Percentiles rank a stretch among this genome's conserved stretches.
Evolutionary conservation across 2,888 invertebrate genomes (phyloP).

Genomic region (Seira ritae): DNA sequence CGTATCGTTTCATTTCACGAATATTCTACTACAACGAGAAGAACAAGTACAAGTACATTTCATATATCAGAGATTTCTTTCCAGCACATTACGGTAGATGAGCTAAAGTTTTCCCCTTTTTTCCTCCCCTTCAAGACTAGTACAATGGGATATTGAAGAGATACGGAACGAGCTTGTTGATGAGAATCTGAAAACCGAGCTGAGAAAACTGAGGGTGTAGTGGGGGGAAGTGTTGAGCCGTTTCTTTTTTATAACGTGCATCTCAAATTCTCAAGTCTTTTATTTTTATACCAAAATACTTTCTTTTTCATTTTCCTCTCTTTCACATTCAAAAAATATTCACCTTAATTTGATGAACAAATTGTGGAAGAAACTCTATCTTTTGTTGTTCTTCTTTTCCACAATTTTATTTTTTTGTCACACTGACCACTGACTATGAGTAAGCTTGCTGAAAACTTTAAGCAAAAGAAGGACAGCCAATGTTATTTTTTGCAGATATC

Average conservation of each 20-base stretch:
- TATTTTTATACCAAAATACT: too few relatives aligned
- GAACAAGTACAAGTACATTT: constrained; percentile 5
- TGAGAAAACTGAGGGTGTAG: constrained; percentile 7
- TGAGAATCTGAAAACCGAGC: background rate
- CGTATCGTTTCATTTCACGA: background rate
- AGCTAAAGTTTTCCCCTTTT: constrained; percentile 5
- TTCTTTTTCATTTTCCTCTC: background rate
- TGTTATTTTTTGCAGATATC: too few relatives aligned
- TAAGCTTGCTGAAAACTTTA: too few relatives aligned
- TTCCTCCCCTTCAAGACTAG: background rate
- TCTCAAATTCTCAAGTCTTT: background rate
- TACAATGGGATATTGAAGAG: constrained; percentile 5
- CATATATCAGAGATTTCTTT: constrained; percentile 7
- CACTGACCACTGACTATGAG: too few relatives aligned
- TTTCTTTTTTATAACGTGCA: background rate
- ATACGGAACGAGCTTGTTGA: background rate
- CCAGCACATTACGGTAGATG: background rate
- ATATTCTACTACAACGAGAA: too few relatives aligned
- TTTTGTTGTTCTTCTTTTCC: too few relatives aligned
- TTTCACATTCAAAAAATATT: background rate
- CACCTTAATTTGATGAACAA: too few relatives aligned
- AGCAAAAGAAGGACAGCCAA: too few relatives aligned
- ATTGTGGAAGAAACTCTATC: too few relatives aligned
- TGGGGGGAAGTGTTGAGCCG: background rate
- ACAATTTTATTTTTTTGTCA: too few relatives aligned